phyloP scores from a whole-genome alignment of 2,888 invertebrate genomes.

The Cyclophora albipunctata region DNA sequence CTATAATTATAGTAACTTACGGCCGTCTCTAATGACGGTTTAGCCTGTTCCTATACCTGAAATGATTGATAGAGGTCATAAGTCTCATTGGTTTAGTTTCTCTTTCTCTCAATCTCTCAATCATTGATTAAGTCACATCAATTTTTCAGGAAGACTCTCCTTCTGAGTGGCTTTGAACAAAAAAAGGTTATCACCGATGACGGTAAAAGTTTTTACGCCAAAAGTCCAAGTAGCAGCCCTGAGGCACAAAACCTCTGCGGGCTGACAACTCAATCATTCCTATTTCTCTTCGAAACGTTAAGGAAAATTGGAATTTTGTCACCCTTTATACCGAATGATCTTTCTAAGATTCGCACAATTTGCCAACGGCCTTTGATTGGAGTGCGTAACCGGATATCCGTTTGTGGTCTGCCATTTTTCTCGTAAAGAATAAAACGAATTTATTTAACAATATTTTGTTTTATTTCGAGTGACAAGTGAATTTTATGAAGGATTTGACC shows the following conservation, averaged over 20 bases:
- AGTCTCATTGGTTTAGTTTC: too few species aligned
- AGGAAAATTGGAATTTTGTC: constrained; percentile 62
- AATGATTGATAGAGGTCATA: too few species aligned
- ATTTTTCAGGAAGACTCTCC: too few species aligned
- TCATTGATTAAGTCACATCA: too few species aligned
- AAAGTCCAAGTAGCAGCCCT: constrained; percentile 10
- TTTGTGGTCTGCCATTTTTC: constrained; percentile 44
- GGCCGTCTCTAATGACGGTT: too few species aligned
- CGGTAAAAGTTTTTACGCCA: too few species aligned
- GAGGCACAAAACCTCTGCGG: constrained; percentile 20
- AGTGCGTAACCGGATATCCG: constrained; percentile 60
- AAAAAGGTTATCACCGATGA: too few species aligned
- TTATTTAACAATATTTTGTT: not conserved
- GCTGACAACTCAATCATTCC: constrained; percentile 47
- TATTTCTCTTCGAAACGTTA: constrained; percentile 36
- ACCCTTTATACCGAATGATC: constrained; percentile 56
- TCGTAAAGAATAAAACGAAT: constrained; percentile 9
- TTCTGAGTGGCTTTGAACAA: too few species aligned
- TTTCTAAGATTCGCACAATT: constrained; percentile 54
- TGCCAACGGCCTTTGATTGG: constrained; percentile 60
- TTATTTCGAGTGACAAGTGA: constrained; percentile 1
- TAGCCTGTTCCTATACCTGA: too few species aligned
- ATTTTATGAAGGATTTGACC: not conserved
- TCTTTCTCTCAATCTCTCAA: too few species aligned
- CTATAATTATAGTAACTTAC: too few species aligned